A percentile compares a stretch with the other conserved stretches of the same genome.
phyloP scores from a whole-genome alignment of 2,888 invertebrate genomes.

The Polydrusus cervinus region DNA sequence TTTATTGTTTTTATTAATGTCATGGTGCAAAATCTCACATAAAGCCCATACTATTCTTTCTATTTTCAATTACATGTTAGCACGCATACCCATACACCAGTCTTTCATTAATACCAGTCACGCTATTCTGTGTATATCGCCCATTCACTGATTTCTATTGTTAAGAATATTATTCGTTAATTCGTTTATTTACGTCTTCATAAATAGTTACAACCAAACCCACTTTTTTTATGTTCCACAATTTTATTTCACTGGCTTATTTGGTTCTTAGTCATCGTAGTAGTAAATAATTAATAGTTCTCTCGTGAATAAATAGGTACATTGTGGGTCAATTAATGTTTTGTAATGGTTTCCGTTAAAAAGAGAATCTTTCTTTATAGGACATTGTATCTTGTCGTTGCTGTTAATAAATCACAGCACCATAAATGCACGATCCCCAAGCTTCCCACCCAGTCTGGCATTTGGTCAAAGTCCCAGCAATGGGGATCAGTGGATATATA shows the following conservation, averaged over 20 bases:
- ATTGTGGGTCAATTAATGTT: neutral
- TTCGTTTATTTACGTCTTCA: slow-evolving; percentile 22
- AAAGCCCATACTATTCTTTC: slow-evolving; percentile 16
- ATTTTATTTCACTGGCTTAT: neutral
- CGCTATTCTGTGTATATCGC: slow-evolving; percentile 11
- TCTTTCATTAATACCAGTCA: slow-evolving; percentile 22
- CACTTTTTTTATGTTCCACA: neutral
- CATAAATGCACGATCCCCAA: too few relatives aligned
- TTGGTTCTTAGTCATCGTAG: neutral
- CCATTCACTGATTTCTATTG: slow-evolving; percentile 18
- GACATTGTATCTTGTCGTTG: too few relatives aligned
- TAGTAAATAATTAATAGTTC: neutral
- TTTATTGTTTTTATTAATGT: slow-evolving; percentile 1
- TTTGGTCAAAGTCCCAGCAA: too few relatives aligned
- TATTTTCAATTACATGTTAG: slow-evolving; percentile 15
- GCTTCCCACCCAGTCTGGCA: too few relatives aligned
- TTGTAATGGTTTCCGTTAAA: neutral
- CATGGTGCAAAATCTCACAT: slow-evolving; percentile 19
- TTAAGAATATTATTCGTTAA: slow-evolving; percentile 10
- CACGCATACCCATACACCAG: slow-evolving; percentile 16
- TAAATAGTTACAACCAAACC: neutral
- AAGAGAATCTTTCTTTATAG: too few relatives aligned
- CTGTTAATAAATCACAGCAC: too few relatives aligned
- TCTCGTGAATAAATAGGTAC: neutral
- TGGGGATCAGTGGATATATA: too few relatives aligned